Evolutionary conservation across 2,888 invertebrate species (phyloP).

Genomic region (Pyrrhia umbra): DNA sequence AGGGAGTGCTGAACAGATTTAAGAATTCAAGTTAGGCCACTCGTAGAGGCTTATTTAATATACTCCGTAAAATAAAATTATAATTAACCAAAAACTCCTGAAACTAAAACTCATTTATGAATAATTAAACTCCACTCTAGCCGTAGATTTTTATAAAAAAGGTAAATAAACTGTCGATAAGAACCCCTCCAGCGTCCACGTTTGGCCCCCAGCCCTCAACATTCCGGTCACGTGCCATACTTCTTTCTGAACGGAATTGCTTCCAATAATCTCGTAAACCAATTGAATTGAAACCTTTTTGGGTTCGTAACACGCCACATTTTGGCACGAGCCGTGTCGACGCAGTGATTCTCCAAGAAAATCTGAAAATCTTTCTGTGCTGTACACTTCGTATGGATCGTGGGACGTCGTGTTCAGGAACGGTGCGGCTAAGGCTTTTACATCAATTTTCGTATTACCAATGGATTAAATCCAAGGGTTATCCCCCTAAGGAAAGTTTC

Average conservation of each 20-base stretch:
- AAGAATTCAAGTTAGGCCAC: not conserved
- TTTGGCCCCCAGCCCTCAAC: slow-evolving; percentile 71
- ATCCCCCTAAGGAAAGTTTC: slow-evolving; percentile 82
- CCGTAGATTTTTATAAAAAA: slow-evolving; percentile 66
- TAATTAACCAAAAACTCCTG: slow-evolving; percentile 3
- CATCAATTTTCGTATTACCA: slow-evolving; percentile 90
- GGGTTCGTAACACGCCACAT: slow-evolving; percentile 79
- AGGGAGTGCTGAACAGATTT: no score
- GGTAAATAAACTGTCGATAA: slow-evolving; percentile 80
- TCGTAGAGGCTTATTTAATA: not conserved
- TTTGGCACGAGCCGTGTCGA: slow-evolving; percentile 73
- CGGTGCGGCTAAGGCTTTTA: slow-evolving; percentile 83
- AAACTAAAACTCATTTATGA: slow-evolving; percentile 35
- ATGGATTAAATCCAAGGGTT: slow-evolving; percentile 89
- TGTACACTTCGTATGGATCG: slow-evolving; percentile 83
- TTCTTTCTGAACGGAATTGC: slow-evolving; percentile 89
- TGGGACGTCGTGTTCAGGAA: slow-evolving; percentile 72
- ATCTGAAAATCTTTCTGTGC: slow-evolving; percentile 79
- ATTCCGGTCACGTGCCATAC: slow-evolving; percentile 85
- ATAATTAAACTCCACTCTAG: slow-evolving; percentile 53
- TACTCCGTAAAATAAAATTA: not conserved
- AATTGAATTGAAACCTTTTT: slow-evolving; percentile 86
- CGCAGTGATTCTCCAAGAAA: slow-evolving; percentile 82
- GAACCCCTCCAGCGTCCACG: slow-evolving; percentile 66
- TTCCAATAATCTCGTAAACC: slow-evolving; percentile 81